Base-by-base conservation (phyloP, 2,113 vertebrate genomes). In the Talpa occidentalis region DNA sequence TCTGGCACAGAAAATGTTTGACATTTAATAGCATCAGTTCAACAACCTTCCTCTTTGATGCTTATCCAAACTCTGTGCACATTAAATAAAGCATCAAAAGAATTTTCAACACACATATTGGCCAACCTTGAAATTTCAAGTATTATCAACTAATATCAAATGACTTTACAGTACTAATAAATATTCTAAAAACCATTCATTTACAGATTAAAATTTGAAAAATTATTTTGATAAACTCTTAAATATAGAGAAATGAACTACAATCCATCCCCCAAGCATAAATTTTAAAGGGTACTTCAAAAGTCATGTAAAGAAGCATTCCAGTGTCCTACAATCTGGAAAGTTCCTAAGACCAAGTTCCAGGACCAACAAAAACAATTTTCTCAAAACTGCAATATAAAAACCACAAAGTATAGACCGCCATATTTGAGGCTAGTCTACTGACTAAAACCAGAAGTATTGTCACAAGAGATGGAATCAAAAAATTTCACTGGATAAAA, bases 1-100 rank as follows among this genome's bases (percentile, higher is more conserved):
- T 77, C 60, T n/a, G 56, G 19, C 37, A 42, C 37, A 73, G 70
- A 2, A 60, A 78, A 93, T 70, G 81, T 64, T 8, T 97, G 49
- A 90, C 82, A 94, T 70, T 88, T 72, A 95, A 89, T 32, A 47
- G 40, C 47, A 81, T 90, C 80, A 22, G 16, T 73, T 90, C 78
- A 82, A 77, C 73, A 81, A 15, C 67, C n/a, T 76, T 80, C 35
- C n/a, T 93, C 70, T 90, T n/a, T 79, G 30, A 49, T 82, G 69
- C 32, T 67, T 47, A 88, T 47, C 89, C 85, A 72, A 94, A 89
- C 67, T 76, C 64, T 30, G n/a, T 35, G 24, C 44, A 74, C n/a
- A 76, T 2, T 10, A 32, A 91, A 32, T 52, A 79, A 90, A 87
- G 19, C 26, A 93, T 37, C 54, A 49, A 76, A 86, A 60, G 19